Evolutionary conservation across 2,797 vertebrate species (phyloP), one percentile per base, ranked within the genome.

Genomic region (Hylomyscus alleni): DNA sequence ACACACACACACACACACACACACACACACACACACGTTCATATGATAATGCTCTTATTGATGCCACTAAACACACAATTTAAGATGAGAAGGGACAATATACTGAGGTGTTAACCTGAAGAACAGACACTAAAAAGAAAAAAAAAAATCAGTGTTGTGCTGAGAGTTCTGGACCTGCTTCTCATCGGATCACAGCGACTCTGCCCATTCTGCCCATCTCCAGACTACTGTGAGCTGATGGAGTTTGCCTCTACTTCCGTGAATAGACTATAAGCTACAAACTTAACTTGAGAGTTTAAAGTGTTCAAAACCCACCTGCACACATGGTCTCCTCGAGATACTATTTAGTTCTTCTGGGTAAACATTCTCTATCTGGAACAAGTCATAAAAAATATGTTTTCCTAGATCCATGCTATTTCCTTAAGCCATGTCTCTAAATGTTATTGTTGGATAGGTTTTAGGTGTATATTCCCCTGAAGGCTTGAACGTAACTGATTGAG

Each of bases 381-480:
- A 90, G 58, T 58, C 67, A 85, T 58, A 94, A 96, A 95, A 37
- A 93, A 52, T 65, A 91, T 52, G 76, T 93, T 95, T 95, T 91
- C 60, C 78, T 75, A 58, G 10, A 90, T 69, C 76, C 80, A 91
- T 60, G 14, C 26, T 69, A 84, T n/a, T 31, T 85, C 82, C 90
- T 95, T 94, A 72, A 1, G 44, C 8, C 81, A 83, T 31, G 20
- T 54, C 73, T 94, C 47, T 56, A 76, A 47, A 75, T 92, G 67
- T 37, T 72, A 72, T 60, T 78, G 54, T 52, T 34, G 56, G 67
- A 14, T 54, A 50, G 40, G 29, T 90, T 78, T 96, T 73, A 90
- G 67, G 81, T 52, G 31, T 12, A 4, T 15, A 54, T 76, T 60
- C 67, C 93, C 82, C 90, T n/a, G 8, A 50, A 91, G 60, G 47